Conservation (phyloP, 2,797 vertebrate species). For the Tadarida brasiliensis region DNA sequence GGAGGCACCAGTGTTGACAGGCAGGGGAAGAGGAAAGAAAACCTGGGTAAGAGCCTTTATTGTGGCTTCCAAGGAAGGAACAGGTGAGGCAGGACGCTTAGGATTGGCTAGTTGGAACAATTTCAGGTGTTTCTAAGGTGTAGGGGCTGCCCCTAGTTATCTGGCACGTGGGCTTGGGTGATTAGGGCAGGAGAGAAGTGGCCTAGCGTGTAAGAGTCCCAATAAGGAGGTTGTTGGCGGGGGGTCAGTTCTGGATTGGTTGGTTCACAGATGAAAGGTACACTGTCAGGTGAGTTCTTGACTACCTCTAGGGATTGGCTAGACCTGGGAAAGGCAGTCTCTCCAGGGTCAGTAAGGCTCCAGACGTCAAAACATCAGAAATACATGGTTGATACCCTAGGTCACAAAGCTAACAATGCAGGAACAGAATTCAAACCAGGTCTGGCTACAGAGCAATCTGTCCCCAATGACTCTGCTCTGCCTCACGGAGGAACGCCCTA, state of each 20-base stretch:
- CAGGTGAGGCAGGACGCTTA: neutral
- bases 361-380: neutral
- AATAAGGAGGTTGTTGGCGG: neutral
- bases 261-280: neutral
- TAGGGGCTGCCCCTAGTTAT: neutral
- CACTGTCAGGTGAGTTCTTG: neutral
- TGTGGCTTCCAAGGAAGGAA: neutral
- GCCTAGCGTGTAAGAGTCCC: neutral
- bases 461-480: neutral
- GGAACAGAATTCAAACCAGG: neutral
- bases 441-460: neutral
- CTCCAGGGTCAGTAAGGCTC: neutral
- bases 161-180: neutral
- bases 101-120: neutral
- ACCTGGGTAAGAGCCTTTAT: fast-evolving
- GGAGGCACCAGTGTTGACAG: fast-evolving
- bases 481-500: neutral
- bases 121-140: neutral
- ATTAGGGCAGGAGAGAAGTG: neutral
- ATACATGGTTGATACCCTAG: neutral
- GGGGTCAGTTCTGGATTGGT: neutral
- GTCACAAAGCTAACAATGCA: neutral
- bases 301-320: neutral
- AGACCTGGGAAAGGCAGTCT: neutral
- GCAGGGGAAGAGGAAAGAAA: neutral